A percentile compares a stretch with the other conserved stretches of the same genome.
Conservation (phyloP, 2,797 vertebrate species). For the Ciconia nigra region DNA sequence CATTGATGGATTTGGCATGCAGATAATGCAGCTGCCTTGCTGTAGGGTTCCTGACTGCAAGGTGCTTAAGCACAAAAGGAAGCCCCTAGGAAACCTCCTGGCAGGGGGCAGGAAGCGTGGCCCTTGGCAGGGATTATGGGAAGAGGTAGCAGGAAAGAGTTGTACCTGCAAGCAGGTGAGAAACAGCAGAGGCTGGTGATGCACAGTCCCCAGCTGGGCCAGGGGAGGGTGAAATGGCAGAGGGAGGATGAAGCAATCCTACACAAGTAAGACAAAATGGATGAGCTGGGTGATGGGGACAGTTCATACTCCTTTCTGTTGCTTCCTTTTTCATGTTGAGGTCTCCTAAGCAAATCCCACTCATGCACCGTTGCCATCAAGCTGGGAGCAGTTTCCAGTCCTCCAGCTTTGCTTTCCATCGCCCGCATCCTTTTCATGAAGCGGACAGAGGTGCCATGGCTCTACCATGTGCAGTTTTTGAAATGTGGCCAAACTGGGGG, state of each 20-base stretch:
- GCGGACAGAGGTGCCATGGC: neutral
- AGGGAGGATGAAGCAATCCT: neutral
- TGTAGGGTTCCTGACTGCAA: conserved; percentile 4
- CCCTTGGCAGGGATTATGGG: neutral
- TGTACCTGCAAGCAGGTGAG: neutral
- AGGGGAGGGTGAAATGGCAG: neutral
- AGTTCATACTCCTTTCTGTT: neutral
- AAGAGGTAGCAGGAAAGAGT: neutral
- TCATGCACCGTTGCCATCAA: neutral
- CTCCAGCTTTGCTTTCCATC: neutral
- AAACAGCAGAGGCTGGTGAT: neutral
- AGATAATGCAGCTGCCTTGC: conserved; percentile 41
- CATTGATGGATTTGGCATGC: conserved; percentile 35
- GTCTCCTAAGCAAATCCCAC: neutral
- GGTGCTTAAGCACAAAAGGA: conserved; percentile 34
- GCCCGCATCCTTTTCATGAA: no score
- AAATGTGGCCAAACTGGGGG: accelerated
- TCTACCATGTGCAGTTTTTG: neutral
- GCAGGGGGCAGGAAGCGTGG: neutral
- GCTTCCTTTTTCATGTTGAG: neutral
- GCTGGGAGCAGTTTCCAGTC: neutral
- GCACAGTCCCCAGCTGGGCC: neutral
- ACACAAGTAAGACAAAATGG: neutral
- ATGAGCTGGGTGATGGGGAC: neutral
- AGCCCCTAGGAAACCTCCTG: neutral